A percentile compares a stretch with the other conserved stretches of the same genome.
Conservation (phyloP, 2,797 vertebrate genomes). For the Pseudochirops corinnae region DNA sequence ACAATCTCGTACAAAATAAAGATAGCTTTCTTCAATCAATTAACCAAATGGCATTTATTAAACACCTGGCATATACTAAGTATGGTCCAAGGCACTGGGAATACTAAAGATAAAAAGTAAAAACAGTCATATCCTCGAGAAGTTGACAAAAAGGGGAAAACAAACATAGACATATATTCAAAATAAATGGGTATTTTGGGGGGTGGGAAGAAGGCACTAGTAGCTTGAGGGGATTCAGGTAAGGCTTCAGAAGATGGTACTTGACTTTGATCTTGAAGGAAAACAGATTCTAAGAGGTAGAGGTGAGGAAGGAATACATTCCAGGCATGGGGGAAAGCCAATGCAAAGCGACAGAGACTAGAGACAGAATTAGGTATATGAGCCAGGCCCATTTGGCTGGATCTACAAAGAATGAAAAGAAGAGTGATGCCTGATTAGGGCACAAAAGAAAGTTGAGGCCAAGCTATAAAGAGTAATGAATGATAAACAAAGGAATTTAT, state of each 20-base stretch:
- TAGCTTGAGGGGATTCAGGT: neutral
- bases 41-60: neutral
- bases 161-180: neutral
- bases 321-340: neutral
- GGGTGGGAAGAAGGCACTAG: neutral
- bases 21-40: neutral
- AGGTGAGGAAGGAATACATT: neutral
- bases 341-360: neutral
- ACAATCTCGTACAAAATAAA: constrained; percentile 5
- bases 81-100: neutral
- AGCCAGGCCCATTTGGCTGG: neutral
- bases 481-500: neutral
- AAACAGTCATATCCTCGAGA: neutral
- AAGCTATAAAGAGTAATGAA: neutral
- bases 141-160: neutral
- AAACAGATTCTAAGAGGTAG: neutral
- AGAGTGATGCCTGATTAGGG: neutral
- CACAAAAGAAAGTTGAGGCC: neutral
- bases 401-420: neutral
- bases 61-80: neutral
- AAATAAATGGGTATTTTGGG: neutral
- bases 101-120: neutral
- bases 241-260: neutral
- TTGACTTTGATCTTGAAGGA: neutral
- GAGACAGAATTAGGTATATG: neutral